phyloP scores from a whole-genome alignment of 2,113 vertebrate genomes.

The Osmerus mordax region DNA sequence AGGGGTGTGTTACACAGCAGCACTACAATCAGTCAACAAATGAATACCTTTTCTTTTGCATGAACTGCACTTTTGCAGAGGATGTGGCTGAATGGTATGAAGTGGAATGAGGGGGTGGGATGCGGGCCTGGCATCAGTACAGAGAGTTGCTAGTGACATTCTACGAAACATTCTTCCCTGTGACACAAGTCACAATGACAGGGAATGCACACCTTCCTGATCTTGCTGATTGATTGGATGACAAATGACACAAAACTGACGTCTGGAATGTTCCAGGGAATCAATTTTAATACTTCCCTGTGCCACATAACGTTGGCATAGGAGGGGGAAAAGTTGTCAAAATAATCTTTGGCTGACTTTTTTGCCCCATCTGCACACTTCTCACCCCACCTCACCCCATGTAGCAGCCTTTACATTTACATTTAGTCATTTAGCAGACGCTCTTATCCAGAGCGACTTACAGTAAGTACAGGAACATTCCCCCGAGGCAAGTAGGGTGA shows the following conservation, averaged over 20 bases:
- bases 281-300: neutral
- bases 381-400: slow-evolving; percentile 4
- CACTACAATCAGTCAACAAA: slow-evolving; percentile 3
- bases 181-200: neutral
- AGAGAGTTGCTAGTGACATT: neutral
- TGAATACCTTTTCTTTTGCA: neutral
- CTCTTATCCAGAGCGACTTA: no score
- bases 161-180: neutral
- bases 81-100: no score
- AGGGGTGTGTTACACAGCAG: slow-evolving; percentile 16
- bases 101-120: no score
- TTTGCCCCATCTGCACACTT: neutral
- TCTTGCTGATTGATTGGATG: neutral
- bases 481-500: no score
- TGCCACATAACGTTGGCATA: slow-evolving; percentile 4
- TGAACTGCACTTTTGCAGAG: neutral
- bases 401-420: slow-evolving; percentile 32
- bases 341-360: slow-evolving; percentile 34
- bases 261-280: neutral
- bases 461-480: no score
- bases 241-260: slow-evolving; percentile 18
- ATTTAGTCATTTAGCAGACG: no score
- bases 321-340: slow-evolving; percentile 13
- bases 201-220: neutral
- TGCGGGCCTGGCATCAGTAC: neutral